Evolutionary conservation across 2,797 vertebrate species (phyloP).

Genomic region (Gambusia yucatana): DNA sequence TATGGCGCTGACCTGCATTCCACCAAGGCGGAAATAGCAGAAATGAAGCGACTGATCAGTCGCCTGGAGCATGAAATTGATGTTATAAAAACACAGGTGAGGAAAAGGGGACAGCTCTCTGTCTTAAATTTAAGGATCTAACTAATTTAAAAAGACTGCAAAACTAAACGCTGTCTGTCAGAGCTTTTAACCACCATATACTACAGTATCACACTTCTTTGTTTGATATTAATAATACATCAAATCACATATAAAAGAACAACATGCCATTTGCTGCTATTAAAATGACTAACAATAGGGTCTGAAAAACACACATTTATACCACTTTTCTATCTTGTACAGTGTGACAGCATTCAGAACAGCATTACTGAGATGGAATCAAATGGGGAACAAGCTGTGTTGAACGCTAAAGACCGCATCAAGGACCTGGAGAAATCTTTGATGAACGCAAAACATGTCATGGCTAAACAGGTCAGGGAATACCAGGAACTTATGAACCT

Average conservation of each 20-base stretch:
- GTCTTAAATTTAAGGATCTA: neutral
- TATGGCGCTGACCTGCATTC: conserved; percentile 53
- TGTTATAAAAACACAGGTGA: conserved; percentile 68
- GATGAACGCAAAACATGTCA: conserved; percentile 70
- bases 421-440: conserved; percentile 66
- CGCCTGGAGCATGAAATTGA: conserved; percentile 68
- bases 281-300: neutral
- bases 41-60: conserved; percentile 67
- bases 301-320: neutral
- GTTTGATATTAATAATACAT: neutral
- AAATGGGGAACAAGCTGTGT: conserved; percentile 46
- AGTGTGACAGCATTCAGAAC: conserved; percentile 57
- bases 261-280: neutral
- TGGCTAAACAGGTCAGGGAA: conserved; percentile 70
- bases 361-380: conserved; percentile 69
- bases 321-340: neutral
- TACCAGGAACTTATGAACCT: conserved; percentile 89
- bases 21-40: conserved; percentile 67
- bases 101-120: neutral
- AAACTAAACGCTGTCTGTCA: neutral
- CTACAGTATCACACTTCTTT: neutral
- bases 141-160: neutral
- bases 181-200: neutral
- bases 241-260: neutral
- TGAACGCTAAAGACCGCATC: conserved; percentile 59